Evolutionary conservation across 2,113 vertebrate genomes (phyloP).

Genomic region (Psammodynastes pulverulentus): DNA sequence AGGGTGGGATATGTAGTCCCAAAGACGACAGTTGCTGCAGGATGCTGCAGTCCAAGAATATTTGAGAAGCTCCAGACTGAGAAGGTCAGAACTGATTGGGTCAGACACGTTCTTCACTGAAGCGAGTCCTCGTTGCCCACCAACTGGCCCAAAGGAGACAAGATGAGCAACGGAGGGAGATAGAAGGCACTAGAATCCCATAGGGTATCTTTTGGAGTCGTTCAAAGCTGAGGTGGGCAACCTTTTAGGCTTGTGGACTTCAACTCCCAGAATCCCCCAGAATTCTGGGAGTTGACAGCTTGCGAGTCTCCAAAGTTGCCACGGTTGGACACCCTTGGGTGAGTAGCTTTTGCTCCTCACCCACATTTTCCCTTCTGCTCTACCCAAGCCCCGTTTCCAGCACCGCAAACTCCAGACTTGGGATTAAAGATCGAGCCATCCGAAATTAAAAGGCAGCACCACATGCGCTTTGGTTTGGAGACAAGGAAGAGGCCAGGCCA

Average conservation of each 20-base stretch:
- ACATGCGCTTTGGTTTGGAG: not conserved
- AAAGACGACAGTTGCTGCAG: not conserved
- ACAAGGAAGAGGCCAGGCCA: not conserved
- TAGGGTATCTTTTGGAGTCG: not conserved
- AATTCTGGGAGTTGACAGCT: no score
- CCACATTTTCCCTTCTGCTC: not conserved
- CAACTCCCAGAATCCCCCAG: not conserved
- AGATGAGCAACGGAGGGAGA: not conserved
- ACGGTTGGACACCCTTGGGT: not conserved
- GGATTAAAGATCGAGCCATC: not conserved
- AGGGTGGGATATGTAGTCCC: not conserved
- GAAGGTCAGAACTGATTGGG: not conserved
- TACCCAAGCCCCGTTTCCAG: not conserved
- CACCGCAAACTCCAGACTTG: not conserved
- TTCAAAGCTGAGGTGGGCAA: not conserved
- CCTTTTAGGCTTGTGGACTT: not conserved
- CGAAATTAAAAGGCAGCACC: not conserved
- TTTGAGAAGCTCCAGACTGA: not conserved
- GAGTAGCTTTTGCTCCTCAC: not conserved
- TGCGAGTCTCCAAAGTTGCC: no score
- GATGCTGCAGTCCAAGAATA: not conserved
- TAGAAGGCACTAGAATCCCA: not conserved
- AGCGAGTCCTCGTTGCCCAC: not conserved
- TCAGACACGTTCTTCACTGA: not conserved
- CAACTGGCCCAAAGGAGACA: not conserved